Evolutionary conservation across 2,113 vertebrate species (phyloP).

Genomic region (Nansenia antarctica): DNA sequence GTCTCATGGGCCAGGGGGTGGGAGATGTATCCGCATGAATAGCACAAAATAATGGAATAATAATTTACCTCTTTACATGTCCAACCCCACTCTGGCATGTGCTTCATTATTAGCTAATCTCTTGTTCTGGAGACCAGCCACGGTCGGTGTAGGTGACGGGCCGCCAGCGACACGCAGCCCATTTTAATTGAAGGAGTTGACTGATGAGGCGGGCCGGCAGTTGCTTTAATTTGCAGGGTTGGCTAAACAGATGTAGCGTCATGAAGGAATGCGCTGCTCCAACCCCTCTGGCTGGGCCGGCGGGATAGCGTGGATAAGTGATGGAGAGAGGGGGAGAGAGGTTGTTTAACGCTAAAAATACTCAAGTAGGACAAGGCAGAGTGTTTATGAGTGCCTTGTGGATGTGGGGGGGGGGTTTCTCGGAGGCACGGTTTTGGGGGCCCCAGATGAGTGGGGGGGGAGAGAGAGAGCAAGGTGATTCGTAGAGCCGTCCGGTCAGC

Average conservation of each 20-base stretch:
- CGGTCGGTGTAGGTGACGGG: neutral
- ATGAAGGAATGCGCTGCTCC: constrained; percentile 62
- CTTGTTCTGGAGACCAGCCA: no score
- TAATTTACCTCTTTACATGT: constrained; percentile 42
- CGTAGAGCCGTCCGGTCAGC: neutral
- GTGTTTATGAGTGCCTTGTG: no score
- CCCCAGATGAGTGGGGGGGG: neutral
- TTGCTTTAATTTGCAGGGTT: constrained; percentile 66
- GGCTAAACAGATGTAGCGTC: constrained; percentile 67
- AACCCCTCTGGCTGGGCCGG: constrained; percentile 9
- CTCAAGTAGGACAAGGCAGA: neutral
- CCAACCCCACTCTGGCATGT: constrained; percentile 21
- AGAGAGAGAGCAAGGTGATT: neutral
- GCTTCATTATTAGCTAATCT: constrained; percentile 39
- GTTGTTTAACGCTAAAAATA: constrained; percentile 33
- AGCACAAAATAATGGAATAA: constrained; percentile 12
- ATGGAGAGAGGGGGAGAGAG: constrained; percentile 29
- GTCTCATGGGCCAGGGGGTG: no score
- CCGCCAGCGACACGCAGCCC: neutral
- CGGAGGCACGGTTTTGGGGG: no score
- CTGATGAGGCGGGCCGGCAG: constrained; percentile 54
- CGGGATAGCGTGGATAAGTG: constrained; percentile 33
- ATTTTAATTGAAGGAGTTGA: constrained; percentile 66
- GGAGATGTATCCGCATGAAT: constrained; percentile 13
- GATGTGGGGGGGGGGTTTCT: no score